Base-by-base conservation (phyloP, 2,888 invertebrate species). In the Crioceris asparagi region DNA sequence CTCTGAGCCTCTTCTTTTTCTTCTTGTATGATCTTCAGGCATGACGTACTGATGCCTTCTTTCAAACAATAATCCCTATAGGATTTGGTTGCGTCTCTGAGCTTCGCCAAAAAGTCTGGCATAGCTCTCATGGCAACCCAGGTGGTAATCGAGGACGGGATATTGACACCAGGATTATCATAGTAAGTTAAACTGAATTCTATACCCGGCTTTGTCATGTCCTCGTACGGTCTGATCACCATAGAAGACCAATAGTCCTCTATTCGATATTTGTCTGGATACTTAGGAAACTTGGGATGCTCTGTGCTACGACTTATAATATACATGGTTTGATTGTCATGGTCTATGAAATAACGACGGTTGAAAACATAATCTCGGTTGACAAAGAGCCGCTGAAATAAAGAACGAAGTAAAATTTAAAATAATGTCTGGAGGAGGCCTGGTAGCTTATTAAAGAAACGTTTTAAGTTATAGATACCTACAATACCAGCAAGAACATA, bases 321-420 rank as follows among this genome's bases (percentile, higher is more conserved):
- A 23, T 79, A 66, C 39, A 81, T 71, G 2, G 74, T 59, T 40
- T 75, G 74, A 10, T 65, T 67, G 2, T 69, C 61, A n/a, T 67
- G 59, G 50, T 80, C 75, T 14, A 75, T 61, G 7, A 70, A 49
- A 56, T 76, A 80, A 1, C 83, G 71, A 1, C 88, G 70, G 42
- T 82, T 77, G 60, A 82, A 90, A 0, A 90, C 84, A 59, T 90
- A 90, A 60, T 90, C 90, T 41, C 90, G 74, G 58, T 90, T 90
- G 4, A 82, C 74, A 61, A 90, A 90, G 46, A 90, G 63, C 53
- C 75, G 74, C 83, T 84, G 65, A 25, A 68, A 69, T 32, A 19
- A 25, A n/a, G n/a, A n/a, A n/a, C n/a, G n/a, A n/a, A n/a, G n/a
- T n/a, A n/a, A n/a, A n/a, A n/a, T n/a, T n/a, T n/a, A n/a, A n/a